phyloP scores from a whole-genome alignment of 2,113 vertebrate genomes.

The Brachyhypopomus gauderio region DNA sequence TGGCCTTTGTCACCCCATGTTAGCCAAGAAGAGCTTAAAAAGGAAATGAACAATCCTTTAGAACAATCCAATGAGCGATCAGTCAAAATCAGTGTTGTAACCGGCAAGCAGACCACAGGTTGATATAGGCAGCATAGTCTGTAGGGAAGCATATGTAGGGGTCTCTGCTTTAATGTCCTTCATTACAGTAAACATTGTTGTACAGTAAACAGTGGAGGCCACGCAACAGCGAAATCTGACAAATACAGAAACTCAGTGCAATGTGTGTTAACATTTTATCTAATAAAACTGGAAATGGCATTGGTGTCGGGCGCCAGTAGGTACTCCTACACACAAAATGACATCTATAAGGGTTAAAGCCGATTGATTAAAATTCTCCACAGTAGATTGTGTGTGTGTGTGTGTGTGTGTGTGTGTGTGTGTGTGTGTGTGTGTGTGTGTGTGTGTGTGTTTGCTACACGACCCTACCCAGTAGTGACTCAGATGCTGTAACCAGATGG shows the following conservation, averaged over 20 bases:
- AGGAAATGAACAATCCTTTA: slow-evolving; percentile 54
- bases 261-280: background rate
- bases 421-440: background rate
- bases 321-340: background rate
- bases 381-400: background rate
- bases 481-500: slow-evolving; percentile 33
- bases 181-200: background rate
- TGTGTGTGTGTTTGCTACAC: slow-evolving; percentile 20
- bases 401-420: background rate
- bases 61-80: slow-evolving; percentile 44
- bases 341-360: background rate
- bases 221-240: background rate
- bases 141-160: background rate
- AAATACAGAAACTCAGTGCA: no score
- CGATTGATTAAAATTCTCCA: no score
- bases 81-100: slow-evolving; percentile 39
- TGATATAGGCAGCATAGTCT: no score
- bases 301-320: no score
- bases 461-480: slow-evolving; percentile 24
- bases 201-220: background rate
- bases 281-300: background rate
- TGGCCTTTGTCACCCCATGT: slow-evolving; percentile 57
- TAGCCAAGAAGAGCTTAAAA: slow-evolving; percentile 47
- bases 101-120: slow-evolving; percentile 7
- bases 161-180: background rate